Evolutionary conservation across 2,113 vertebrate species (phyloP).

Genomic region (Lota lota): DNA sequence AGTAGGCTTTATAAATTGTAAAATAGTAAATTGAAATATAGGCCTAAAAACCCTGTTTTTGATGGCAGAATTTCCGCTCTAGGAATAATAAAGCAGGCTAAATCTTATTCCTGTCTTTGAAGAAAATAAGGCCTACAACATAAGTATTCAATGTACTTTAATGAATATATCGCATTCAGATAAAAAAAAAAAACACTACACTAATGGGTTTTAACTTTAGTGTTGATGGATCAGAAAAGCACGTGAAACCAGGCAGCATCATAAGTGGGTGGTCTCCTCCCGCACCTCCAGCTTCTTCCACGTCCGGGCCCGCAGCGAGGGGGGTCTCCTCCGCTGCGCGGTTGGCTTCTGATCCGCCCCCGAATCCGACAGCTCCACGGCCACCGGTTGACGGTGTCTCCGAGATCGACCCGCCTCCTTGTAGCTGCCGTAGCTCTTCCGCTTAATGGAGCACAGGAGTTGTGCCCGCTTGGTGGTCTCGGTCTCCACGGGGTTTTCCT

Average conservation of each 20-base stretch:
- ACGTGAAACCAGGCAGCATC: conserved; percentile 33
- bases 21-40: too few relatives aligned
- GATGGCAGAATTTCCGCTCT: too few relatives aligned
- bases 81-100: too few relatives aligned
- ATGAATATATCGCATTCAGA: too few relatives aligned
- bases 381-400: conserved; percentile 30
- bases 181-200: too few relatives aligned
- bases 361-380: background rate
- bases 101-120: too few relatives aligned
- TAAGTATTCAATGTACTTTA: too few relatives aligned
- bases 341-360: background rate
- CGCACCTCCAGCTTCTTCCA: conserved; percentile 29
- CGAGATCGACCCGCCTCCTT: conserved; percentile 22
- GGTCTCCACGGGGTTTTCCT: background rate
- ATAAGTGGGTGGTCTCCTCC: background rate
- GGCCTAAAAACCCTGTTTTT: too few relatives aligned
- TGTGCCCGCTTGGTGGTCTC: conserved; percentile 71
- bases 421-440: conserved; percentile 60
- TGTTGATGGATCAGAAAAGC: too few relatives aligned
- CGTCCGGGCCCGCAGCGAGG: conserved; percentile 51
- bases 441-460: conserved; percentile 84
- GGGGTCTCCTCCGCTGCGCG: background rate
- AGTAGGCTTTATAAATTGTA: too few relatives aligned
- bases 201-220: too few relatives aligned
- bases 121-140: too few relatives aligned